Base-by-base conservation (phyloP, 2,888 invertebrate genomes). In the Agapostemon virescens region DNA sequence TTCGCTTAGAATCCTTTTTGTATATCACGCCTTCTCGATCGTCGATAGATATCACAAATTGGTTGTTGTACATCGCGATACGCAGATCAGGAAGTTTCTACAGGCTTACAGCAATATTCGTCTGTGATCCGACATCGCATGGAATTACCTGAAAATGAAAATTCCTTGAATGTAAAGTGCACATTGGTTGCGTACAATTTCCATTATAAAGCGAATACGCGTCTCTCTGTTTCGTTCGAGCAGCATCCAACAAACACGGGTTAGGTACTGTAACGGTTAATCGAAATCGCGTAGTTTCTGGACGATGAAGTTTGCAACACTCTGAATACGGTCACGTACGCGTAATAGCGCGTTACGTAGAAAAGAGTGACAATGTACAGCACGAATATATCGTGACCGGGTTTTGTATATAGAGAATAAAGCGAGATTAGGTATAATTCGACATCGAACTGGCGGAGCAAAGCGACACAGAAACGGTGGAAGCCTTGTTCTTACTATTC, bases 31-130 rank as follows among this genome's bases (percentile, higher is more conserved):
- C 42, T 55, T 66, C 38, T 55, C 55, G 67, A 26, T 66, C 26
- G 6, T 40, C 66, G 20, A 73, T 73, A 36, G 67, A 67, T 73
- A 68, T 68, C 42, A 68, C 36, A 68, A 68, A 68, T 61, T 74
- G 74, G 42, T 74, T 68, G 30, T 68, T 74, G 20, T 38, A 45
- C 68, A 69, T 74, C 61, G 42, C 36, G 36, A 38, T n/a, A 55
- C 3, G n/a, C 55, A 26, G 11, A 23, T 15, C 49, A 72, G 45
- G 11, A 63, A 72, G 20, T 23, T 2, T n/a, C 33, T 64, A 17
- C 23, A 33, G 13, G 17, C 4, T 42, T 26, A 71, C 5, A 63
- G 45, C 26, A 36, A 52, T 15, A 52, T 72, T 58, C 17, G 23
- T 52, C 26, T 38, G 26, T 38, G 30, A 30, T 20, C n/a, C 36